A percentile compares a stretch with the other conserved stretches of the same genome.
phyloP scores from a whole-genome alignment of 2,113 vertebrate genomes.

The Tautogolabrus adspersus region DNA sequence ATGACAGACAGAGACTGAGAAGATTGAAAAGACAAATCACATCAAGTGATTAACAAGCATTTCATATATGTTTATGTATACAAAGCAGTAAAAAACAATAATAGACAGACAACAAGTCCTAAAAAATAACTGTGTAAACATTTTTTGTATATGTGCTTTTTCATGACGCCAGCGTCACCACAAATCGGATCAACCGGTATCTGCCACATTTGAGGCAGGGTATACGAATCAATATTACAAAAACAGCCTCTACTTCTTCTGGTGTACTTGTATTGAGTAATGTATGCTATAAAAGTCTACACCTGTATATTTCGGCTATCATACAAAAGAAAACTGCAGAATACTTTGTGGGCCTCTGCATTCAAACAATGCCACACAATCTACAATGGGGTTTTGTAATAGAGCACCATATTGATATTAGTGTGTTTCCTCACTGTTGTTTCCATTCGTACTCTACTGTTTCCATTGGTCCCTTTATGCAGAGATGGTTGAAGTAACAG shows the following conservation, averaged over 20 bases:
- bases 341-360: constrained; percentile 38
- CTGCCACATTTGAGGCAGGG: constrained; percentile 74
- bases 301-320: constrained; percentile 70
- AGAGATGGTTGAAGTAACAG: constrained; percentile 67
- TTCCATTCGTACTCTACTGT: constrained; percentile 52
- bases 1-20: constrained; percentile 54
- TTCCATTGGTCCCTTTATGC: constrained; percentile 74
- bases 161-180: constrained; percentile 93
- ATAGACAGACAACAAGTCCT: constrained; percentile 87
- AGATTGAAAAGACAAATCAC: constrained; percentile 87
- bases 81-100: constrained; percentile 94
- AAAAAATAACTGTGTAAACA: constrained; percentile 93
- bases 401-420: constrained; percentile 71
- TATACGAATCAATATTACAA: constrained; percentile 69
- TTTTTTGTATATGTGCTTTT: constrained; percentile 90
- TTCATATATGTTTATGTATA: constrained; percentile 83
- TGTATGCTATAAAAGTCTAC: constrained; percentile 69
- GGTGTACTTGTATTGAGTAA: constrained; percentile 66
- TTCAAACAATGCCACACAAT: constrained; percentile 56
- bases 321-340: constrained; percentile 66
- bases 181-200: constrained; percentile 80
- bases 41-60: constrained; percentile 90
- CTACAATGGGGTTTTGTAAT: constrained; percentile 66
- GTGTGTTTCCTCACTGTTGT: constrained; percentile 65
- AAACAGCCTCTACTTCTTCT: constrained; percentile 33